A percentile compares a stretch with the other conserved stretches of the same genome.
These are phyloP conservation scores for Ancistrus triradiatus DNA, from an alignment of 2,113 vertebrate species.

Conservation along the genomic window DNA sequence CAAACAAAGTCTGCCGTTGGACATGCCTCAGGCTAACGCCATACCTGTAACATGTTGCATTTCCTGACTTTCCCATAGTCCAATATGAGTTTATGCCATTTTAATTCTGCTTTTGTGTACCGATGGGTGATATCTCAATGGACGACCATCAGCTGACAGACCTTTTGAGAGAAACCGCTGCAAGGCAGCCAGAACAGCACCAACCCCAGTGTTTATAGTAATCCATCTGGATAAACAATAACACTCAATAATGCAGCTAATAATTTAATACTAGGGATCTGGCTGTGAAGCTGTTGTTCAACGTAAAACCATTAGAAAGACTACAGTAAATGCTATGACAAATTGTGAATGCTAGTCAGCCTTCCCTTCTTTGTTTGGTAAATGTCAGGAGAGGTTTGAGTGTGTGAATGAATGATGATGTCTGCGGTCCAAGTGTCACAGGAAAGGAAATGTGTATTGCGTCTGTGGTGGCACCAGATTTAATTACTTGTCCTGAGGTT, in stretches of 20 bases:
- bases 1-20: not conserved
- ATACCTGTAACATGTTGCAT: too few species aligned
- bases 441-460: slow-evolving; percentile 26
- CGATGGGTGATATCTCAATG: too few species aligned
- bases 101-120: too few species aligned
- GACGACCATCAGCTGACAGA: too few species aligned
- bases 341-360: slow-evolving; percentile 47
- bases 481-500: slow-evolving; percentile 46
- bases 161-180: too few species aligned
- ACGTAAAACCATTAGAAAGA: slow-evolving; percentile 38
- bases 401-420: slow-evolving; percentile 39
- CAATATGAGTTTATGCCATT: too few species aligned
- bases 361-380: slow-evolving; percentile 36
- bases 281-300: slow-evolving; percentile 5
- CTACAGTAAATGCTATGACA: slow-evolving; percentile 45
- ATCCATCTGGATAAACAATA: slow-evolving; percentile 48
- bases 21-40: not conserved
- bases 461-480: slow-evolving; percentile 32
- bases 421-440: slow-evolving; percentile 23
- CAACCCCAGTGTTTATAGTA: not conserved
- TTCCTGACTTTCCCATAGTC: too few species aligned
- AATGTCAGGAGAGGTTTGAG: slow-evolving; percentile 38
- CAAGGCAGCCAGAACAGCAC: too few species aligned
- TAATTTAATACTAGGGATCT: not conserved
- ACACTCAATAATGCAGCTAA: not conserved